Percentiles rank a stretch among this genome's conserved stretches.
Conservation (phyloP, 2,797 vertebrate species). For the Tolypeutes matacus region DNA sequence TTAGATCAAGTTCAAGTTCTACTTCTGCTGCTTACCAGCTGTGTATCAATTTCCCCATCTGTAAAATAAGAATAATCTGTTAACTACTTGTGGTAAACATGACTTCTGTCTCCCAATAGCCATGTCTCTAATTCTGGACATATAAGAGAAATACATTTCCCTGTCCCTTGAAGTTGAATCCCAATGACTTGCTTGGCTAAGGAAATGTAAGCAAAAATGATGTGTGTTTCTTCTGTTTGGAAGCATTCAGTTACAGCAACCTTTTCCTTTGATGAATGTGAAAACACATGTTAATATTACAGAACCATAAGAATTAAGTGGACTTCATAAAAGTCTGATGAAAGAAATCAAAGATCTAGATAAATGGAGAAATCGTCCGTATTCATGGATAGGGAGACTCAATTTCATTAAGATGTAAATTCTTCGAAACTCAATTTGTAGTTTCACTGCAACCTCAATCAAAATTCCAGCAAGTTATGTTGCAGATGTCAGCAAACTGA, state of each 20-base stretch:
- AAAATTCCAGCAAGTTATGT: too few relatives aligned
- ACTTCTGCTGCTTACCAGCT: background rate
- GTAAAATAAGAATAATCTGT: background rate
- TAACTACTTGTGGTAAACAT: background rate
- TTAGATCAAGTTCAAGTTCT: background rate
- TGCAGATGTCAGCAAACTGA: too few relatives aligned
- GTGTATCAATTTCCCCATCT: background rate
- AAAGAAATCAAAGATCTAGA: too few relatives aligned
- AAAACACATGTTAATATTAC: background rate
- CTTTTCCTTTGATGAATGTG: background rate
- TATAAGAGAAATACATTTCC: background rate
- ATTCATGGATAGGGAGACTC: too few relatives aligned
- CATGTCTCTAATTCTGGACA: background rate
- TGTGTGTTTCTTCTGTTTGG: background rate
- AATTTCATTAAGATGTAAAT: too few relatives aligned
- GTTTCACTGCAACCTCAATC: too few relatives aligned
- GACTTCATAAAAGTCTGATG: background rate
- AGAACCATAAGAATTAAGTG: background rate
- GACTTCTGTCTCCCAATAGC: background rate
- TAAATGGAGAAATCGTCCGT: too few relatives aligned
- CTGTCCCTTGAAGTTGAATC: background rate
- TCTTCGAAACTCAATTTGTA: too few relatives aligned
- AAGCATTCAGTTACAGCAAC: background rate
- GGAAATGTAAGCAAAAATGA: background rate
- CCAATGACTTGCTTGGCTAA: background rate